Evolutionary conservation across 2,797 vertebrate genomes (phyloP).

Genomic region (Acrossocheilus fasciatus): DNA sequence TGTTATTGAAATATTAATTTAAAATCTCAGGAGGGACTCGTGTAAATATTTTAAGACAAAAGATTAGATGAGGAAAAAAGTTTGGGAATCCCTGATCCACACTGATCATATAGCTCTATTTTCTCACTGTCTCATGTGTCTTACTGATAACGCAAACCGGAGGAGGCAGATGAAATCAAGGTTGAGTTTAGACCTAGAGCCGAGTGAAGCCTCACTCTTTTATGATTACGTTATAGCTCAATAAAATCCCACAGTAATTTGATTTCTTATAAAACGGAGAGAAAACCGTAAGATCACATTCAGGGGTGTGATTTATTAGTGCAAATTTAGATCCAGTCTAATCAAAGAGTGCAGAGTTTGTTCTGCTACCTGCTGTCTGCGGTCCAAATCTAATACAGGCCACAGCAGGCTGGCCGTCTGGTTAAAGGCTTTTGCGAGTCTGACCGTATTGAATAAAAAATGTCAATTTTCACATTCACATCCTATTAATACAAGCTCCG

Average conservation of each 20-base stretch:
- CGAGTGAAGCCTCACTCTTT: background rate
- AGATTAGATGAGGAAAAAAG: background rate
- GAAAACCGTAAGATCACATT: slow-evolving; percentile 8
- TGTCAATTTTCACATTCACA: slow-evolving; percentile 11
- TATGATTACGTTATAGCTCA: background rate
- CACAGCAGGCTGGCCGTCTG: slow-evolving; percentile 4
- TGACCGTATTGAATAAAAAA: slow-evolving; percentile 29
- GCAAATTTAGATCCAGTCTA: slow-evolving; percentile 27
- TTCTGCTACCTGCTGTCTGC: slow-evolving; percentile 32
- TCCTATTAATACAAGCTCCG: slow-evolving; percentile 19
- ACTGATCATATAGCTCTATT: background rate
- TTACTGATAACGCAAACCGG: background rate
- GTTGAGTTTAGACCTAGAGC: background rate
- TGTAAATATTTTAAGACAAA: background rate
- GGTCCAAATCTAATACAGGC: slow-evolving; percentile 17
- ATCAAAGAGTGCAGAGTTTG: slow-evolving; percentile 11
- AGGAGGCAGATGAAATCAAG: slow-evolving; percentile 28
- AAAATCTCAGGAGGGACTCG: background rate
- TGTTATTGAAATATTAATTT: background rate
- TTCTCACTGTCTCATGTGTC: background rate
- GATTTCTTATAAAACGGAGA: background rate
- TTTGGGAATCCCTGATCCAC: background rate
- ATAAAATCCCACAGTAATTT: slow-evolving; percentile 17
- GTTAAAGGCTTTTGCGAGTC: slow-evolving; percentile 7
- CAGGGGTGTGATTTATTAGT: slow-evolving; percentile 17